Evolutionary conservation across 1,140 invertebrate species (phyloP), one percentile per base, ranked within the genome.

Genomic region (Drosophila bocki): DNA sequence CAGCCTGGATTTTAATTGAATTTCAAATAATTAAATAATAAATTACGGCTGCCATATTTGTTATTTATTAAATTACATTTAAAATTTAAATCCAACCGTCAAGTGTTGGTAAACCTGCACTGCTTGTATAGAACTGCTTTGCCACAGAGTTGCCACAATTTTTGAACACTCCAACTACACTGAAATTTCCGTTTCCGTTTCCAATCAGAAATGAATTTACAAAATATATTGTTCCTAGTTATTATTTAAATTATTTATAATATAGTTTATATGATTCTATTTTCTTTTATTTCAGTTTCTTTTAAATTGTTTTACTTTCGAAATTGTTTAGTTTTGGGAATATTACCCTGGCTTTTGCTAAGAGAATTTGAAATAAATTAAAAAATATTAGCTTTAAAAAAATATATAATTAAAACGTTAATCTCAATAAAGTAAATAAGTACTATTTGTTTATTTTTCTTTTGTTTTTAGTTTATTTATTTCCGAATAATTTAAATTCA

Each of bases 401-500:
- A 8, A 33, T 33, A 33, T 0, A 33, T 8, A n/a, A n/a, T 33
- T 6, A 8, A 8, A 33, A 33, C 1, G 8, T 8, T 33, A 8
- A 33, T 1, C 8, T 33, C 8, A 9, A 33, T 3, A 33, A 33
- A 33, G 1, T 33, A 1, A 9, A 7, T 33, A 47, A 47, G 6
- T 7, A 47, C 19, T 0, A 26, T 1, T 15, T 5, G 3, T 11
- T 9, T 0, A 0, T 22, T 47, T 37, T 8, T 8, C 12, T 29
- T 57, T 48, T 53, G 37, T 53, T 45, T 74, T 41, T 39, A 22
- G 59, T 76, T 65, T 75, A 65, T 75, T 75, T 76, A 76, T 76
- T 76, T 76, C 53, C 61, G 74, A 76, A 75, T 75, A 76, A 75
- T 76, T 76, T 76, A 76, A 76, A 54, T 76, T 65, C 74, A 75